Percentiles rank a stretch among this genome's conserved stretches.
These are phyloP conservation scores for Drosophila acutilabella DNA, from an alignment of 2,888 invertebrate species.

Conservation along the genomic window DNA sequence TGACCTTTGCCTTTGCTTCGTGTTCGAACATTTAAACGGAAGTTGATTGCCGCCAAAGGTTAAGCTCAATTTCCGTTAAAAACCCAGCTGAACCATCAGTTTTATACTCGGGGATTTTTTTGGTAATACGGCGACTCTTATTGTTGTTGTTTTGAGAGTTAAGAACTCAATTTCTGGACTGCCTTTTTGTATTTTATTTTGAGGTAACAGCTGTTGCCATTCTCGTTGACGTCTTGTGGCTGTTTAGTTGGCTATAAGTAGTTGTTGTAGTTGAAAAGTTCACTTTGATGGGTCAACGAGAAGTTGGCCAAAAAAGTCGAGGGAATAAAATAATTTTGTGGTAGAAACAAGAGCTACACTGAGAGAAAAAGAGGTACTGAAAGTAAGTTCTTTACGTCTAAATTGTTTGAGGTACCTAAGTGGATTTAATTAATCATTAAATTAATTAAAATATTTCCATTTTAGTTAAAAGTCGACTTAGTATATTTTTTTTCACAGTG, in stretches of 20 bases:
- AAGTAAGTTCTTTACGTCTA: too few relatives aligned
- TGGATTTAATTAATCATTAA: too few relatives aligned
- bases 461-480: too few relatives aligned
- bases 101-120: conserved; percentile 5
- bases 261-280: conserved; percentile 67
- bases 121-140: conserved; percentile 15
- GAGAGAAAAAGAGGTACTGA: not conserved
- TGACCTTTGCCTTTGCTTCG: conserved; percentile 75
- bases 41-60: conserved; percentile 80
- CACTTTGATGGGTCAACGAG: conserved; percentile 48
- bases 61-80: conserved; percentile 80
- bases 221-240: conserved; percentile 52
- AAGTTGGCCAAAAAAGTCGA: conserved; percentile 4
- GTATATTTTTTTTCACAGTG: too few relatives aligned
- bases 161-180: conserved; percentile 70
- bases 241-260: conserved; percentile 37
- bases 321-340: not conserved
- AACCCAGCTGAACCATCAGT: conserved; percentile 37
- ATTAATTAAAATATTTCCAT: too few relatives aligned
- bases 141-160: conserved; percentile 35
- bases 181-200: not conserved
- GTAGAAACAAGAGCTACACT: not conserved
- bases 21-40: conserved; percentile 82
- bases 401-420: too few relatives aligned
- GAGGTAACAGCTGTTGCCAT: conserved; percentile 52